A percentile compares a stretch with the other conserved stretches of the same genome.
Conservation (phyloP, 2,888 invertebrate species). For the Cinara cedri region DNA sequence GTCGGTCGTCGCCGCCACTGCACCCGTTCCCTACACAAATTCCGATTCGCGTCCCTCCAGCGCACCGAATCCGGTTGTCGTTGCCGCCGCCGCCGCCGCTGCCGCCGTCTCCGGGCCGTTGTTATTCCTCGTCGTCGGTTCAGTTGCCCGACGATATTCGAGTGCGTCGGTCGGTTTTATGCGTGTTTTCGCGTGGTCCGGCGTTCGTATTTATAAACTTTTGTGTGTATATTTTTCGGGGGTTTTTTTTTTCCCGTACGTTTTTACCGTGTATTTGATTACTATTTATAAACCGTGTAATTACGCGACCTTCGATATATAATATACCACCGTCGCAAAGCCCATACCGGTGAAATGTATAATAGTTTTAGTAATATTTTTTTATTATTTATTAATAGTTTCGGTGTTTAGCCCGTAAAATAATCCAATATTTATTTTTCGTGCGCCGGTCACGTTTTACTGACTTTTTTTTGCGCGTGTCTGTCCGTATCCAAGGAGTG, state of each 20-base stretch:
- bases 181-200: not conserved
- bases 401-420: too few species aligned
- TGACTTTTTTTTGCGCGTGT: too few species aligned
- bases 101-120: slow-evolving; percentile 17
- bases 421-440: not conserved
- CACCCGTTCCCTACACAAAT: slow-evolving; percentile 35
- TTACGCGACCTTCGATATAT: too few species aligned
- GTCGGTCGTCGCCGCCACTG: slow-evolving; percentile 38
- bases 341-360: too few species aligned
- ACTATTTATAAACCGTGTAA: too few species aligned
- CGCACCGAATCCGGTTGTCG: slow-evolving; percentile 55
- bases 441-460: too few species aligned
- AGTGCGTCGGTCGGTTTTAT: not conserved
- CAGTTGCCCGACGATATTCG: slow-evolving; percentile 41
- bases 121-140: slow-evolving; percentile 25
- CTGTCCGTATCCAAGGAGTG: not conserved
- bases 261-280: not conserved
- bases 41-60: slow-evolving; percentile 55
- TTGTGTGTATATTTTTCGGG: too few species aligned
- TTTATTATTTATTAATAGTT: too few species aligned
- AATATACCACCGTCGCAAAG: too few species aligned
- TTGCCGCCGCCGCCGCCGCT: slow-evolving; percentile 5
- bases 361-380: too few species aligned
- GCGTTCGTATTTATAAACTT: not conserved
- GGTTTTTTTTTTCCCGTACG: too few species aligned